Evolutionary conservation across 2,113 vertebrate species (phyloP).

Genomic region (Acanthisitta chloris): DNA sequence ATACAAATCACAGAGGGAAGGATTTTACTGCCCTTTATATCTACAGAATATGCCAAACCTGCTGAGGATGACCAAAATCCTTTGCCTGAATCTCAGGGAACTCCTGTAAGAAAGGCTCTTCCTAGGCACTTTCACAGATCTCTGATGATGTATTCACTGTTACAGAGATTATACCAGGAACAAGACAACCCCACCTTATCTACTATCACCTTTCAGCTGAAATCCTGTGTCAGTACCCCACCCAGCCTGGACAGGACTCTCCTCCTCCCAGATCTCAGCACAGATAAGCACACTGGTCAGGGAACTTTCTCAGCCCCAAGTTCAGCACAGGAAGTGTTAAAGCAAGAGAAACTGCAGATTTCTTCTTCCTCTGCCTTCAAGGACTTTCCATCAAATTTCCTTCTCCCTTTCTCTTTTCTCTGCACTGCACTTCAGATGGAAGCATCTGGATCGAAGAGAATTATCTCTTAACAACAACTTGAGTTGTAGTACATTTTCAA

Average conservation of each 20-base stretch:
- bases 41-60: background rate
- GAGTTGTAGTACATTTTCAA: conserved; percentile 31
- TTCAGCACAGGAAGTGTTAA: background rate
- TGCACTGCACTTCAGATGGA: conserved; percentile 21
- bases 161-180: background rate
- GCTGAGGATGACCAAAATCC: background rate
- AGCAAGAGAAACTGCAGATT: background rate
- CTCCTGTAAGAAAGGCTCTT: background rate
- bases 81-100: background rate
- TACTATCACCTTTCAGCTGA: background rate
- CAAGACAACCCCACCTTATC: background rate
- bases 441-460: conserved; percentile 52
- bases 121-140: background rate
- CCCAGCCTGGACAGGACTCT: background rate
- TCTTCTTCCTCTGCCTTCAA: background rate
- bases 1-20: background rate
- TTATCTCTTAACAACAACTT: conserved; percentile 54
- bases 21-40: background rate
- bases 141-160: background rate
- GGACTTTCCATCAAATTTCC: conserved; percentile 1
- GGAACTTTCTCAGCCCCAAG: background rate
- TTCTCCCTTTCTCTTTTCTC: background rate
- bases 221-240: background rate
- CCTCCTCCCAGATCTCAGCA: background rate
- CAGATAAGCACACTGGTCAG: background rate